Conservation (phyloP, 2,797 vertebrate genomes). For the Enteromius fasciolatus region DNA sequence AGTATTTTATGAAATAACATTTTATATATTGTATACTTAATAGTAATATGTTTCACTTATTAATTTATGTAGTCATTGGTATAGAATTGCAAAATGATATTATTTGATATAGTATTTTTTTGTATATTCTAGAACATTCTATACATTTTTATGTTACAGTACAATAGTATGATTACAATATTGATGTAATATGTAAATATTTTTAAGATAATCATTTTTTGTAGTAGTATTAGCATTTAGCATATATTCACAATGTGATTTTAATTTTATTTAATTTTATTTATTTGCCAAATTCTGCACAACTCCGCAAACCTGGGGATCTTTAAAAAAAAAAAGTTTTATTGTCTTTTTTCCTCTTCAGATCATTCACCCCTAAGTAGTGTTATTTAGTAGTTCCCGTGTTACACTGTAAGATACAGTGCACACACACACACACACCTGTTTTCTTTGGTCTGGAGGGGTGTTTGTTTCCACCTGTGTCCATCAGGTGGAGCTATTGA, state of each 20-base stretch:
- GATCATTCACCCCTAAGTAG: background rate
- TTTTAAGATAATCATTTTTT: background rate
- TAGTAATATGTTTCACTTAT: too few relatives aligned
- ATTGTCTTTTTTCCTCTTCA: background rate
- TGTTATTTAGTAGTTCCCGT: background rate
- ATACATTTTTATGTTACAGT: background rate
- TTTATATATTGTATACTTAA: too few relatives aligned
- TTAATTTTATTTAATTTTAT: background rate
- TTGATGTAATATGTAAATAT: background rate
- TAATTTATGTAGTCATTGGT: background rate
- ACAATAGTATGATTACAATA: background rate
- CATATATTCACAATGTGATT: background rate
- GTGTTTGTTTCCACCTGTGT: background rate
- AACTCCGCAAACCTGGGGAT: background rate
- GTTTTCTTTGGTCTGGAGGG: background rate
- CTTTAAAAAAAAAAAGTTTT: background rate
- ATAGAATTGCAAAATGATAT: background rate
- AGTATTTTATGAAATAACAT: too few relatives aligned
- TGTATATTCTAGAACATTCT: background rate
- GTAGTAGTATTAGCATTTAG: background rate
- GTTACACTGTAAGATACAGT: background rate
- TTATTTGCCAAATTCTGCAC: background rate
- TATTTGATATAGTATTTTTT: background rate
- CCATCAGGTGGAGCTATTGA: constrained; percentile 65
- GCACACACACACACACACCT: background rate